These are phyloP conservation scores for Clamator glandarius DNA, from an alignment of 2,797 vertebrate species.

Conservation along the genomic window DNA sequence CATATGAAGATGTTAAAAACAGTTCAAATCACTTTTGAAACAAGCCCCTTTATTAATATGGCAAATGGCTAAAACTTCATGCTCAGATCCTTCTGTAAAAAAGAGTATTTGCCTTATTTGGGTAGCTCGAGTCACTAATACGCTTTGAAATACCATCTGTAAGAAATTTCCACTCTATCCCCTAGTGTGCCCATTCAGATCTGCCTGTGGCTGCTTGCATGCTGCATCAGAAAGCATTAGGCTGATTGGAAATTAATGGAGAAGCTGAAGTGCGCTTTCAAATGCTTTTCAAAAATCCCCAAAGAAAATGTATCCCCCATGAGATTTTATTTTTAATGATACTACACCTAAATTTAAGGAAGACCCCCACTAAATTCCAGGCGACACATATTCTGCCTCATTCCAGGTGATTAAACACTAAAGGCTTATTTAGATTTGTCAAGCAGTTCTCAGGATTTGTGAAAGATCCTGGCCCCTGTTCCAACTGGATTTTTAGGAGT, in stretches of 20 bases:
- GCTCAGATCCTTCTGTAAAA: neutral
- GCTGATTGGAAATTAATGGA: constrained; percentile 58
- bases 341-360: constrained; percentile 22
- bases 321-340: constrained; percentile 33
- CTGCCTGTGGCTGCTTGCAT: constrained; percentile 47
- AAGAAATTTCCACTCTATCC: constrained; percentile 59
- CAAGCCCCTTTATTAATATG: constrained; percentile 14
- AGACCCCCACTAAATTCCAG: constrained; percentile 2
- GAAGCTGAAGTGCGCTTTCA: constrained; percentile 48
- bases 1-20: constrained; percentile 18
- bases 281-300: constrained; percentile 28
- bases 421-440: neutral
- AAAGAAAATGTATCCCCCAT: neutral
- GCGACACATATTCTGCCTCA: neutral
- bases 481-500: neutral
- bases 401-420: neutral
- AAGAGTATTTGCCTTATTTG: constrained; percentile 1
- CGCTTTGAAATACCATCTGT: constrained; percentile 60
- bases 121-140: constrained; percentile 37
- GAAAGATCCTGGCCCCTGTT: neutral
- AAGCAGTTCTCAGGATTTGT: neutral
- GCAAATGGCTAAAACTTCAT: neutral
- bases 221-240: constrained; percentile 64
- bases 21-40: constrained; percentile 30
- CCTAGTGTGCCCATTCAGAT: constrained; percentile 30